A percentile compares a stretch with the other conserved stretches of the same genome.
phyloP scores from a whole-genome alignment of 2,888 invertebrate genomes.

The Agrypnus murinus region DNA sequence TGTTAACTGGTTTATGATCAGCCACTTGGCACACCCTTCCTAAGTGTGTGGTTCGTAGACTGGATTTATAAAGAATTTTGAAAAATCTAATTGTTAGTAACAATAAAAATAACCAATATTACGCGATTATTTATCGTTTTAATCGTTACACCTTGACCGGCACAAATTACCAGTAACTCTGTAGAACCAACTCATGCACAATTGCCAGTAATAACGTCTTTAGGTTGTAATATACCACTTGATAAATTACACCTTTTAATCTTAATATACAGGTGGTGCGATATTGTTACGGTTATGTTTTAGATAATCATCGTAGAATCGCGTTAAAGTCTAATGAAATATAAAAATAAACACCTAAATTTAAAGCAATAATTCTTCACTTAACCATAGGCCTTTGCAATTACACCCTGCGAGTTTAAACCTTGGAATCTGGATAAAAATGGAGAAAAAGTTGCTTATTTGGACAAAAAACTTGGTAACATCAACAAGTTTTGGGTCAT shows the following conservation, averaged over 20 bases:
- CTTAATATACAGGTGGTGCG: constrained; percentile 8
- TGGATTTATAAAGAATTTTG: not conserved
- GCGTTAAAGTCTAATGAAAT: constrained; percentile 16
- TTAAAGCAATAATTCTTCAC: constrained; percentile 8
- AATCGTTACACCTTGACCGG: constrained; percentile 40
- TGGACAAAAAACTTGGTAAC: too few relatives aligned
- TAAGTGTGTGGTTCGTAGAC: not conserved
- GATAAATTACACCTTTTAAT: constrained; percentile 36
- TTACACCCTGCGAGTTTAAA: too few relatives aligned
- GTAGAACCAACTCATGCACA: constrained; percentile 25
- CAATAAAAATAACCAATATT: constrained; percentile 32
- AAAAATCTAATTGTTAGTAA: constrained; percentile 35
- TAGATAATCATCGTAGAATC: constrained; percentile 22
- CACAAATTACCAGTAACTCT: constrained; percentile 40
- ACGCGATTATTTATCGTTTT: constrained; percentile 31
- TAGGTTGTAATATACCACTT: constrained; percentile 35
- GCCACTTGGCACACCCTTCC: constrained; percentile 30
- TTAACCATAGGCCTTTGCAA: not conserved
- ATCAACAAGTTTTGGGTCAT: too few relatives aligned
- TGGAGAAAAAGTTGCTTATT: too few relatives aligned
- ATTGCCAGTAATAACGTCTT: constrained; percentile 42
- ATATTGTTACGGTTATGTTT: constrained; percentile 28
- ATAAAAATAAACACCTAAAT: not conserved
- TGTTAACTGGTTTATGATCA: constrained; percentile 18
- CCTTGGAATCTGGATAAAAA: too few relatives aligned